Conservation (phyloP, 2,797 vertebrate genomes). For the Morelia viridis region DNA sequence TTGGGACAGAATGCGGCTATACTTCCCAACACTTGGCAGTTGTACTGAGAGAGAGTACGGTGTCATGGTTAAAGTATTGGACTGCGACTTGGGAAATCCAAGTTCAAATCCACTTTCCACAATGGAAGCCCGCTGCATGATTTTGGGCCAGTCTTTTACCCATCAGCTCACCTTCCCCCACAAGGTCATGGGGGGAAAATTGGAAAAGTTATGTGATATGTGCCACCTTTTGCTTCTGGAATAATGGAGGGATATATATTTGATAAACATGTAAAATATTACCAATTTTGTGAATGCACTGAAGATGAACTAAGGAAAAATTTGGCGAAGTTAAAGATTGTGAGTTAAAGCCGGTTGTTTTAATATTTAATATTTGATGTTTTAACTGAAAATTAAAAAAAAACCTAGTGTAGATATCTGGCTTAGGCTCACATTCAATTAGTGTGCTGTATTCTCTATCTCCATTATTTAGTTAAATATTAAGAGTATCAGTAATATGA, state of each 20-base stretch:
- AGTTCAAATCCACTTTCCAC: not conserved
- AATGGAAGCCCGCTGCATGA: not conserved
- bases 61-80: not conserved
- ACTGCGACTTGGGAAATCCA: too few relatives aligned
- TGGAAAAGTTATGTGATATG: not conserved
- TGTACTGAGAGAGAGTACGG: not conserved
- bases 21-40: not conserved
- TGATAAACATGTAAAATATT: not conserved
- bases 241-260: not conserved
- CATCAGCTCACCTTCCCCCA: not conserved
- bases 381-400: not conserved
- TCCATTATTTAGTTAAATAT: constrained; percentile 59
- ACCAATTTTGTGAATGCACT: not conserved
- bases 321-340: not conserved
- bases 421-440: not conserved
- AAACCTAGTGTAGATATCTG: not conserved
- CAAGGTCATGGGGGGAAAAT: not conserved
- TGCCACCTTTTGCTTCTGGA: not conserved
- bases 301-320: not conserved
- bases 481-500: constrained; percentile 36
- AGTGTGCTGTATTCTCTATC: not conserved
- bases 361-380: not conserved
- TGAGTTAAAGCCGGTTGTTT: not conserved
- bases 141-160: not conserved
- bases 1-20: not conserved